phyloP scores from a whole-genome alignment of 2,113 vertebrate genomes.

The Thoracochromis brauschi region DNA sequence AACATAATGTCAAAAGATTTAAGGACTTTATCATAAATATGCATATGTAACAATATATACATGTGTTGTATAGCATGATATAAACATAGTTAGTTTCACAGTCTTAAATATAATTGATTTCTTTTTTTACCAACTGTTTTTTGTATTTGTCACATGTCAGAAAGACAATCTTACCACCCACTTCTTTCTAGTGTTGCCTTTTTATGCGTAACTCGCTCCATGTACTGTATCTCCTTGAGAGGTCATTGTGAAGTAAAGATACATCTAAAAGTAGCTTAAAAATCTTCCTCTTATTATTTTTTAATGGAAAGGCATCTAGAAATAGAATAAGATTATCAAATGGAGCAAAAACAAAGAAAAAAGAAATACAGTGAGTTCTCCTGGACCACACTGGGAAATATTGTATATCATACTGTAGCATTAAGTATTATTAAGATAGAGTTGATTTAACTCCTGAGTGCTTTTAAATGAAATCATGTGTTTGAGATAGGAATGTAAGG shows the following conservation, averaged over 20 bases:
- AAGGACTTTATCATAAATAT: background rate
- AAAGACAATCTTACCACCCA: background rate
- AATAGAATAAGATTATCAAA: background rate
- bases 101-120: background rate
- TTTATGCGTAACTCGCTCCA: background rate
- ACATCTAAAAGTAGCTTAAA: background rate
- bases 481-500: background rate
- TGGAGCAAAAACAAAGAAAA: background rate
- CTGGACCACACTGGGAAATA: background rate
- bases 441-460: background rate
- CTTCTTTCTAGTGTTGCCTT: background rate
- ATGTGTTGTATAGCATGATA: background rate
- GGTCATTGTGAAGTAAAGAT: background rate
- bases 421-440: background rate
- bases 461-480: background rate
- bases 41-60: background rate
- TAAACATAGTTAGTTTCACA: background rate
- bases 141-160: background rate
- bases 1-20: fast-evolving
- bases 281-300: background rate
- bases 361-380: background rate
- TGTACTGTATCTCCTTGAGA: fast-evolving
- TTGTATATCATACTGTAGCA: background rate
- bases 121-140: background rate
- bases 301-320: background rate